phyloP scores from a whole-genome alignment of 1,140 invertebrate genomes.

The Pseudomyrmex concolor region DNA sequence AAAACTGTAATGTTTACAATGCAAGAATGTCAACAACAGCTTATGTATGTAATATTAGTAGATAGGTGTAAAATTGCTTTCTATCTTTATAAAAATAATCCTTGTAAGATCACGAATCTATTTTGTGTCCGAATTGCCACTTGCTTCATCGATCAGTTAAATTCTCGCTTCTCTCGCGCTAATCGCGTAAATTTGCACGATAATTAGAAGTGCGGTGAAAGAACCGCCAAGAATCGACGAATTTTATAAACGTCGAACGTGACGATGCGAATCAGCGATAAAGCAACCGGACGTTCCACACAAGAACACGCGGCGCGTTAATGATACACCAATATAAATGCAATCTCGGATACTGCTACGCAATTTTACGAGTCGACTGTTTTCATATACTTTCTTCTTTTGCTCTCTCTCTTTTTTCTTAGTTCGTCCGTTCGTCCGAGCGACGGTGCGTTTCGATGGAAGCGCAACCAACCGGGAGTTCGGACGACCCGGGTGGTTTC shows the following conservation, averaged over 20 bases:
- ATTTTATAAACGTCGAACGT: conserved; percentile 35
- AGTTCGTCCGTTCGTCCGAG: background rate
- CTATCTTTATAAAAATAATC: conserved; percentile 10
- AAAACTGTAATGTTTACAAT: too few species aligned
- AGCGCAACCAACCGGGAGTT: conserved; percentile 7
- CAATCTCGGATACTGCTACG: conserved; percentile 30
- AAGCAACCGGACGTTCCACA: conserved; percentile 30
- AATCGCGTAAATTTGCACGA: conserved; percentile 5
- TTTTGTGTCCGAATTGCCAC: background rate
- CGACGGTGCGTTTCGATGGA: conserved; percentile 42
- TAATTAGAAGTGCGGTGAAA: conserved; percentile 12
- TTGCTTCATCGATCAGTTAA: background rate
- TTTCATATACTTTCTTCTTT: conserved; percentile 39
- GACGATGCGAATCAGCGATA: conserved; percentile 39
- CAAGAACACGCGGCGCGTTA: conserved; percentile 8
- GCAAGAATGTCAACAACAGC: too few species aligned
- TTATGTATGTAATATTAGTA: too few species aligned
- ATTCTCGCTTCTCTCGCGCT: background rate
- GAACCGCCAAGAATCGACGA: background rate
- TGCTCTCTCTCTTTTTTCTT: background rate
- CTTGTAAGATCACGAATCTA: conserved; percentile 16
- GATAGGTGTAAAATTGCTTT: background rate
- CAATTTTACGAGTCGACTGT: conserved; percentile 40
- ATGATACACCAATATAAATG: conserved; percentile 49
- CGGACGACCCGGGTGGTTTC: conserved; percentile 24